Percentiles rank a stretch among this genome's conserved stretches.
These are phyloP conservation scores for Amaurobius ferox DNA, from an alignment of 2,888 invertebrate genomes.

Conservation along the genomic window DNA sequence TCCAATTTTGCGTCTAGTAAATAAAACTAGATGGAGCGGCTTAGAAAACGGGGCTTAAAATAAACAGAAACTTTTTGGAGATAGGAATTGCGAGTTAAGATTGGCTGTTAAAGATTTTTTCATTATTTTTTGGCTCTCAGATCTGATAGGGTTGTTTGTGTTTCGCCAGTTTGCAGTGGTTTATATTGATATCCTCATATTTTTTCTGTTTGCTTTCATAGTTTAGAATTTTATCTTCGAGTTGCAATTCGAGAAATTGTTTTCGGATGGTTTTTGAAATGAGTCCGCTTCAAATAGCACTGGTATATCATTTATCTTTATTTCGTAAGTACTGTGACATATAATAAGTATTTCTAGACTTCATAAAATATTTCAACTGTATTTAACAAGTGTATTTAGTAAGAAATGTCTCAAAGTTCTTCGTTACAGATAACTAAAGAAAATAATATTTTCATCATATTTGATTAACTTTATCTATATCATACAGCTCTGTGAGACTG, in stretches of 20 bases:
- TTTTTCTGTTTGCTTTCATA: slow-evolving; percentile 61
- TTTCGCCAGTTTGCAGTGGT: slow-evolving; percentile 54
- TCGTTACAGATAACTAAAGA: too few species aligned
- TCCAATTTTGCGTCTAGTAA: slow-evolving; percentile 66
- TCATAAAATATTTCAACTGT: not conserved
- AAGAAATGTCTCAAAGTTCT: too few species aligned
- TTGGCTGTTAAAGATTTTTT: slow-evolving; percentile 60
- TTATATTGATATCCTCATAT: slow-evolving; percentile 58
- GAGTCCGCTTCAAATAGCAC: not conserved
- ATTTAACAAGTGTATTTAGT: too few species aligned
- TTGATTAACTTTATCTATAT: too few species aligned
- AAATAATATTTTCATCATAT: too few species aligned
- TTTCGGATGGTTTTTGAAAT: slow-evolving; percentile 40
- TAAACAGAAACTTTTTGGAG: slow-evolving; percentile 57
- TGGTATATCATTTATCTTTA: not conserved
- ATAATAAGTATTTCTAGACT: not conserved
- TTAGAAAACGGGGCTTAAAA: slow-evolving; percentile 59
- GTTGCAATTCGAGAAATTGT: slow-evolving; percentile 50
- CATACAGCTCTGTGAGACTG: too few species aligned
- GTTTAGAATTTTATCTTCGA: slow-evolving; percentile 54
- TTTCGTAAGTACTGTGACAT: not conserved
- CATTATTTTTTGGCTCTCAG: slow-evolving; percentile 42
- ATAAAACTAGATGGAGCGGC: slow-evolving; percentile 51
- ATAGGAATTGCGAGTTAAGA: slow-evolving; percentile 62
- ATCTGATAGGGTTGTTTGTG: slow-evolving; percentile 62